A percentile compares a stretch with the other conserved stretches of the same genome.
phyloP scores from a whole-genome alignment of 2,113 vertebrate species.

The Regulus satrapa region DNA sequence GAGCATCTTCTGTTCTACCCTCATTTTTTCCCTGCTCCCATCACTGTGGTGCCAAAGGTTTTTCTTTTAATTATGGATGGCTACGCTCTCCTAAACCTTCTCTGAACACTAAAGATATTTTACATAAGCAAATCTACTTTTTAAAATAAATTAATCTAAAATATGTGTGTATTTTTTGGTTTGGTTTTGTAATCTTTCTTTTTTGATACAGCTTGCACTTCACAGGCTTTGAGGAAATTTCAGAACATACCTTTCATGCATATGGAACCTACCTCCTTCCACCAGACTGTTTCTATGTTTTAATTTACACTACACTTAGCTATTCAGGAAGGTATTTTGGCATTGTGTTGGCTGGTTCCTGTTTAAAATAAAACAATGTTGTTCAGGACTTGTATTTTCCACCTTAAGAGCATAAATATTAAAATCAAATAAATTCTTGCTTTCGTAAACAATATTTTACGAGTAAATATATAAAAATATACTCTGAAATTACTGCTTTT shows the following conservation, averaged over 20 bases:
- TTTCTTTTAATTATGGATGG: neutral
- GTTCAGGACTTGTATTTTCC: neutral
- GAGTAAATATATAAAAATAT: neutral
- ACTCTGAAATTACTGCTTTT: neutral
- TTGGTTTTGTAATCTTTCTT: neutral
- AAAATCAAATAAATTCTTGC: neutral
- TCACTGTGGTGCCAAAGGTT: neutral
- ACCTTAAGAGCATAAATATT: neutral
- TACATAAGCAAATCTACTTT: neutral
- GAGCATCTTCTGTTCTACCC: neutral
- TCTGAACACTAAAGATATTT: neutral
- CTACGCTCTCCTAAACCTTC: neutral
- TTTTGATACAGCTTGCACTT: neutral
- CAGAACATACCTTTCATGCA: neutral
- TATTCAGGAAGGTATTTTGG: slow-evolving; percentile 18
- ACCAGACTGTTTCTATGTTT: neutral
- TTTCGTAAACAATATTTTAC: neutral
- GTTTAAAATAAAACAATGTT: neutral
- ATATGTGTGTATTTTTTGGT: neutral
- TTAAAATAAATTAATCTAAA: neutral
- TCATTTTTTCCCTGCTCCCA: neutral
- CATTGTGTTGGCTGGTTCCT: neutral
- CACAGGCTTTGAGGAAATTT: neutral
- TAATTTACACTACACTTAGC: neutral
- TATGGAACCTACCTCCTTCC: neutral